These are phyloP conservation scores for Heterodera schachtii DNA, from an alignment of 1,140 invertebrate genomes.

Conservation along the genomic window DNA sequence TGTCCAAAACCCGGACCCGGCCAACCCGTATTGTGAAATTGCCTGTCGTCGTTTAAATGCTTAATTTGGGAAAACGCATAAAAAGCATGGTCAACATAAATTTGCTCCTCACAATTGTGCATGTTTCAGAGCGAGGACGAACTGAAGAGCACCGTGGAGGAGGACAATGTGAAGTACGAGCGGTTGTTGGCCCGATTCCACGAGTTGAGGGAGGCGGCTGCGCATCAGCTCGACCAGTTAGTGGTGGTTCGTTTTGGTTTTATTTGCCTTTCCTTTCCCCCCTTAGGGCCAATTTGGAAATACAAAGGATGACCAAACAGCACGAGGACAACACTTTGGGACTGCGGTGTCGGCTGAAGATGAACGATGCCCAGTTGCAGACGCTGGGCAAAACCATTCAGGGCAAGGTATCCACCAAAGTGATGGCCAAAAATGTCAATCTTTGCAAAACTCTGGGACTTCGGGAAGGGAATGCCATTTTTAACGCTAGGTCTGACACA, in stretches of 20 bases:
- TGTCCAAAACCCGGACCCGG: no score
- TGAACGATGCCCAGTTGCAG: slow-evolving; percentile 39
- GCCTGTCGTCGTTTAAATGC: no score
- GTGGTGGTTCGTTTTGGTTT: not conserved
- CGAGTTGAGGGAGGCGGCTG: slow-evolving; percentile 28
- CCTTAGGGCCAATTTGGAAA: slow-evolving; percentile 38
- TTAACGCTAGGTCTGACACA: no score
- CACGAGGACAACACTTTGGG: slow-evolving; percentile 43
- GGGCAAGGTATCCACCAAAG: slow-evolving; percentile 19
- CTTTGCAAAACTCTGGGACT: no score
- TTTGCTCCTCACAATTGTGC: no score
- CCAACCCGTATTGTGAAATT: no score
- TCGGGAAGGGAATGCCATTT: no score
- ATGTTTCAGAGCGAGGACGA: slow-evolving; percentile 41
- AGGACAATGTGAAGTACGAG: slow-evolving; percentile 39
- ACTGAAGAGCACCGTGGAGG: slow-evolving; percentile 35
- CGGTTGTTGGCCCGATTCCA: slow-evolving; percentile 21
- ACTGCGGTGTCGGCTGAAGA: slow-evolving; percentile 41
- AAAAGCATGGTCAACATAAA: not conserved
- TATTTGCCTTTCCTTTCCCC: slow-evolving; percentile 7
- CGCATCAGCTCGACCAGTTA: slow-evolving; percentile 32
- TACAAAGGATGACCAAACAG: slow-evolving; percentile 34
- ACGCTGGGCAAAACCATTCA: slow-evolving; percentile 38
- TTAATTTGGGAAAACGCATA: no score
- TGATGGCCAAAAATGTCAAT: no score